Evolutionary conservation across 92 coral and sea anemone genomes (phyloP).

Genomic region (Heteractis magnifica): DNA sequence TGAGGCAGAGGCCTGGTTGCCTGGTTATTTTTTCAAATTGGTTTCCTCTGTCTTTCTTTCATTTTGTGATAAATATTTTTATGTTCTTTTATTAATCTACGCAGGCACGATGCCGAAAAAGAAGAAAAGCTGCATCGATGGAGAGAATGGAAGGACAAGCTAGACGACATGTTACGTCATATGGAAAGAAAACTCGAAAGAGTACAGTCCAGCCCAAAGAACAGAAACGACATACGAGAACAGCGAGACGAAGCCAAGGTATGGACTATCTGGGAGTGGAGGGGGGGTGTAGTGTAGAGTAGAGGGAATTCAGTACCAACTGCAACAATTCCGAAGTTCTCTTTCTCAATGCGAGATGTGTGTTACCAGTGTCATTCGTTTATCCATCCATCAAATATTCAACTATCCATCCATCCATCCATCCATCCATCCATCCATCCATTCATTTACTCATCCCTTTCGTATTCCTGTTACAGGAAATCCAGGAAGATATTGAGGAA

Average conservation of each 20-base stretch:
- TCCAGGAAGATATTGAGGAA: conserved; percentile 52
- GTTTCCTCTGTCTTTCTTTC: not conserved
- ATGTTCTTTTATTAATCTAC: not conserved
- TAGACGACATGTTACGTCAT: conserved; percentile 23
- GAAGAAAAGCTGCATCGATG: conserved; percentile 18
- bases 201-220: conserved; percentile 13
- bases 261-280: not conserved
- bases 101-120: conserved; percentile 21
- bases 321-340: too few relatives aligned
- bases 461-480: conserved; percentile 37
- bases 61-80: not conserved
- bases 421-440: too few relatives aligned
- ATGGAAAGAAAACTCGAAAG: conserved; percentile 11
- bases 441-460: not conserved
- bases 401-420: too few relatives aligned
- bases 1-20: not conserved
- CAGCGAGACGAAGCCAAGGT: conserved; percentile 25
- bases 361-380: too few relatives aligned
- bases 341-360: too few relatives aligned
- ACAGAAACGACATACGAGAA: conserved; percentile 11
- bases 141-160: conserved; percentile 24
- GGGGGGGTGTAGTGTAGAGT: not conserved
- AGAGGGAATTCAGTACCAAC: too few relatives aligned
- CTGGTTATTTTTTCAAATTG: conserved; percentile 8
- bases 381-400: too few relatives aligned